Conservation (phyloP, 1,140 invertebrate species). For the Drosophila kanapiae region DNA sequence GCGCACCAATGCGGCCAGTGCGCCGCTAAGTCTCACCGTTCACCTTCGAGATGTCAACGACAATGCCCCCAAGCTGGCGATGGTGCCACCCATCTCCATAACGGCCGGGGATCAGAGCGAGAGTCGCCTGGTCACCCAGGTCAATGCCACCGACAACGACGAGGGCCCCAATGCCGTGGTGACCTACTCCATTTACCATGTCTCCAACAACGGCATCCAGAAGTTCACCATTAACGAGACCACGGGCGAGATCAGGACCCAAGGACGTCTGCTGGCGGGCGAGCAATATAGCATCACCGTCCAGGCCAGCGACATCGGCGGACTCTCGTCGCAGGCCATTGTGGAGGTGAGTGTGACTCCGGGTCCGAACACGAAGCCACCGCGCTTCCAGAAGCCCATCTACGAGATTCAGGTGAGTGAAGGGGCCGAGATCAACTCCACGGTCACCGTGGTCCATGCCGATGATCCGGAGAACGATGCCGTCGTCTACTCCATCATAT, state of each 20-base stretch:
- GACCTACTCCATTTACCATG: constrained; percentile 94
- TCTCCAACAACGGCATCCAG: constrained; percentile 94
- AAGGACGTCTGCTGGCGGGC: constrained; percentile 92
- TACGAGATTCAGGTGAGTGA: constrained; percentile 96
- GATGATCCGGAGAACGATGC: constrained; percentile 95
- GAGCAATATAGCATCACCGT: constrained; percentile 96
- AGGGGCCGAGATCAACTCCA: constrained; percentile 93
- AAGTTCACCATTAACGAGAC: constrained; percentile 94
- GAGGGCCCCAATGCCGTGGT: constrained; percentile 93
- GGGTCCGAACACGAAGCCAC: constrained; percentile 94
- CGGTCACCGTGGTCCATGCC: constrained; percentile 92
- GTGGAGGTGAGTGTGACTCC: constrained; percentile 93
- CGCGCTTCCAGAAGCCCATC: constrained; percentile 91
- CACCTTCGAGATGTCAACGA: constrained; percentile 93
- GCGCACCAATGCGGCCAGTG: constrained; percentile 91
- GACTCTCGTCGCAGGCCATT: constrained; percentile 92
- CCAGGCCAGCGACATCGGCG: constrained; percentile 90
- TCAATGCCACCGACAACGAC: constrained; percentile 94
- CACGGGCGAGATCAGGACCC: constrained; percentile 91
- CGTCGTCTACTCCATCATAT: constrained; percentile 93
- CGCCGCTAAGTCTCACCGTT: constrained; percentile 92
- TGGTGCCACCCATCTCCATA: constrained; percentile 91
- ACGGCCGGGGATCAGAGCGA: constrained; percentile 91
- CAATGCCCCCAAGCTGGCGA: constrained; percentile 92
- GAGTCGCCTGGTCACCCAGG: constrained; percentile 91